Evolutionary conservation across 2,113 vertebrate species (phyloP), one percentile per base, ranked within the genome.

Genomic region (Arizona elegans): DNA sequence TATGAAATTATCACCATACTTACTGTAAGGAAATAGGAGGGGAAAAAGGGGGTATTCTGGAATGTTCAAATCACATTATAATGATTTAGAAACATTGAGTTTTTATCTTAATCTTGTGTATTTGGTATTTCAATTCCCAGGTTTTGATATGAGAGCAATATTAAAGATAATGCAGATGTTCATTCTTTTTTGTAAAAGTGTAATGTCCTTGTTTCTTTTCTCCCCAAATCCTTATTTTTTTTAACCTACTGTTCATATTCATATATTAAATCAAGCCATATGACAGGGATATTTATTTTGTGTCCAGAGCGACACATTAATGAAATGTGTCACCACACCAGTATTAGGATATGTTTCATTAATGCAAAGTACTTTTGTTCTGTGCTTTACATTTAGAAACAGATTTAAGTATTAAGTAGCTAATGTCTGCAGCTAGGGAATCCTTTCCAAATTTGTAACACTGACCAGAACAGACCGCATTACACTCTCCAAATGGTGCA

Each of bases 351-450:
- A 95, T 95, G 10, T 97, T 97, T 97, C 97, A 97, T 98, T 98
- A 98, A 98, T 97, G 97, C 97, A 97, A 95, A 95, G 90, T 95
- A 97, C 97, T 98, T 98, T 98, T 98, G 98, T 98, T 98, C 97
- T 94, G 94, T 89, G 97, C 97, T 98, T 98, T 98, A 98, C 98
- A 97, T 97, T 98, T 97, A 97, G 98, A 98, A 98, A 98, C 98
- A 98, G 98, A 98, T 98, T 98, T 98, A 98, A 97, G 98, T 97
- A 98, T 98, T 98, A 98, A 98, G 98, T 97, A 97, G 97, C 97
- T 97, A 95, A 98, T 98, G 98, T 98, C 97, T 98, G 98, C 95
- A 97, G 97, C 97, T 97, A 55, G 97, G 97, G 98, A 97, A 98
- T 97, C 98, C 98, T 97, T 98, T 96, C 98, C 97, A 96, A 98